phyloP scores from a whole-genome alignment of 2,113 vertebrate genomes.

The Numenius arquata region DNA sequence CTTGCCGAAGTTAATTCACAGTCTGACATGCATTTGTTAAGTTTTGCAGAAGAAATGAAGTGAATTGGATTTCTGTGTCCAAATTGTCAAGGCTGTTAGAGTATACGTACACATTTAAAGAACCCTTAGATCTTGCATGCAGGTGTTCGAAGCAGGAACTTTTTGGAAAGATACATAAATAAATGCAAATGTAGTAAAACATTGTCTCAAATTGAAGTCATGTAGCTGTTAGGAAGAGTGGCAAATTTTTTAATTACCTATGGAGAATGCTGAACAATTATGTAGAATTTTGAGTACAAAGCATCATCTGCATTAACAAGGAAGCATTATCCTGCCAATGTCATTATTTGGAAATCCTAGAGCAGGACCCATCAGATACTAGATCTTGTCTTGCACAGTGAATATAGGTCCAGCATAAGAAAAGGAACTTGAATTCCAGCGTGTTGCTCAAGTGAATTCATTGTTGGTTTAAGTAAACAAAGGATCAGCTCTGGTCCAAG shows the following conservation, averaged over 20 bases:
- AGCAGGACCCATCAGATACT: no score
- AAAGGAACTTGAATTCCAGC: neutral
- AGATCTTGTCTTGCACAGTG: neutral
- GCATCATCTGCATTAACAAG: neutral
- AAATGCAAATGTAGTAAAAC: neutral
- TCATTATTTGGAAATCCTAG: neutral
- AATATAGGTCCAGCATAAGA: neutral
- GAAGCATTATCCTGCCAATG: rapidly evolving
- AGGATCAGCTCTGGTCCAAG: neutral
- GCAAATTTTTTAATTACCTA: neutral
- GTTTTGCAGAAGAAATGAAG: neutral
- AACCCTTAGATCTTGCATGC: neutral
- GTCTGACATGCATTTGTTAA: neutral
- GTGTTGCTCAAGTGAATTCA: neutral
- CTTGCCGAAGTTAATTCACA: neutral
- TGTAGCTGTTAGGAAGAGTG: neutral
- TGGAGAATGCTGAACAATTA: neutral
- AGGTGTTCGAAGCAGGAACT: neutral
- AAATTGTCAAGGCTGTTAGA: neutral
- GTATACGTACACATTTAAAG: rapidly evolving
- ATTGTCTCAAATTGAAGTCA: neutral
- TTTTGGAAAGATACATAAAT: neutral
- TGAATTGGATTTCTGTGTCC: neutral
- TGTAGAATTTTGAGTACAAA: neutral
- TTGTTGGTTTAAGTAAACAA: neutral